Conservation (phyloP, 2,113 vertebrate species). For the Rhineura floridana region DNA sequence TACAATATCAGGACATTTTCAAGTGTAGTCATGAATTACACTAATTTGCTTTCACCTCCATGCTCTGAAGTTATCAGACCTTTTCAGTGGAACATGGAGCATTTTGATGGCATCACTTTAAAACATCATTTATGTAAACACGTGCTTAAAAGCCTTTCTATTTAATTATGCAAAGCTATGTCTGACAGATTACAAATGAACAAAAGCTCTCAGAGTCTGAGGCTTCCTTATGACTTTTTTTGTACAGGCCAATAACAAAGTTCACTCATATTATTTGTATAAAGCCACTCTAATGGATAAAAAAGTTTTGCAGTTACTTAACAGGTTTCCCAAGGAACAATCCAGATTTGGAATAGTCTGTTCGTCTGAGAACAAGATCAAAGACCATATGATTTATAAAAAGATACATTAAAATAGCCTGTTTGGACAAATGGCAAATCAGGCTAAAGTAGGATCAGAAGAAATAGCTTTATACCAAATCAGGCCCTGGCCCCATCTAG, state of each 20-base stretch:
- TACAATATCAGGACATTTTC: slow-evolving; percentile 25
- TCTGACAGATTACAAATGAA: background rate
- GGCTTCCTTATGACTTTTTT: background rate
- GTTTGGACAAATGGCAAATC: background rate
- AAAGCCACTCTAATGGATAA: background rate
- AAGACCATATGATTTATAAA: no score
- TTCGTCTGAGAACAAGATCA: background rate
- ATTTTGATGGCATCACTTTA: background rate
- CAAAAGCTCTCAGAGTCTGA: background rate
- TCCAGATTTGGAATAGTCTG: background rate
- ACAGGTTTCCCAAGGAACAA: background rate
- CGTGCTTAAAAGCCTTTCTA: background rate
- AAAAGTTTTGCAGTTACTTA: background rate
- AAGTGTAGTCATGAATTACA: slow-evolving; percentile 27
- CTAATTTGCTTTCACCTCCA: slow-evolving; percentile 20
- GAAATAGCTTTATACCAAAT: no score
- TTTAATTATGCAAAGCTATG: background rate
- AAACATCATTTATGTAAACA: slow-evolving; percentile 18
- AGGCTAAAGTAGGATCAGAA: background rate
- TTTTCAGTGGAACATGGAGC: background rate
- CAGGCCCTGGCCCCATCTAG: no score
- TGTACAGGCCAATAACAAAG: background rate
- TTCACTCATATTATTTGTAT: background rate
- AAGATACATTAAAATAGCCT: background rate
- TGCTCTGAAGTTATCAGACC: slow-evolving; percentile 2